Evolutionary conservation across 2,113 vertebrate genomes (phyloP).

Genomic region (Xiphophorus maculatus): DNA sequence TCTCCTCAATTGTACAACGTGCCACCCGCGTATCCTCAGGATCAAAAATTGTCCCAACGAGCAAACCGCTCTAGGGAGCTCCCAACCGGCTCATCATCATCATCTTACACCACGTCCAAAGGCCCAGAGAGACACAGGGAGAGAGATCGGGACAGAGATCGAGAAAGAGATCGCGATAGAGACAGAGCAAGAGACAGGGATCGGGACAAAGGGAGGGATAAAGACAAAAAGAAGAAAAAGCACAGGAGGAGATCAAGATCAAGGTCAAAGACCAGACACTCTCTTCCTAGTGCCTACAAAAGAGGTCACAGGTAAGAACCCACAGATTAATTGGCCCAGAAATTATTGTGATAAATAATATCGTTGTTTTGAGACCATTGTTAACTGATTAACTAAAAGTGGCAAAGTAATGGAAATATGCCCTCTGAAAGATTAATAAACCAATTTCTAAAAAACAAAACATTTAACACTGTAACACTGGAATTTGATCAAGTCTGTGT

Average conservation of each 20-base stretch:
- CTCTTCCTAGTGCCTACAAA: conserved; percentile 93
- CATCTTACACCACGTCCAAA: conserved; percentile 59
- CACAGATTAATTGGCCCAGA: neutral
- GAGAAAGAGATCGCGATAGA: conserved; percentile 5
- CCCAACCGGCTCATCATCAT: conserved; percentile 19
- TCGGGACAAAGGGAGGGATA: conserved; percentile 76
- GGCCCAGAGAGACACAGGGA: conserved; percentile 21
- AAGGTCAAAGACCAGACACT: conserved; percentile 88
- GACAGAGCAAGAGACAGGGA: conserved; percentile 36
- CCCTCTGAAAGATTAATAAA: too few species aligned
- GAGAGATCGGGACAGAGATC: neutral
- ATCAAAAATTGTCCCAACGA: conserved; percentile 45
- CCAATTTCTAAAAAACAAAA: too few species aligned
- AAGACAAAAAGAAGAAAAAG: conserved; percentile 94
- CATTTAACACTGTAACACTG: too few species aligned
- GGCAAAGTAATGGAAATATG: too few species aligned
- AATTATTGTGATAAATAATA: too few species aligned
- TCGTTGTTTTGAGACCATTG: too few species aligned
- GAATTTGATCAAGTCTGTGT: too few species aligned
- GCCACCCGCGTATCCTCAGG: conserved; percentile 24
- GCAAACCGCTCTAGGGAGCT: conserved; percentile 51
- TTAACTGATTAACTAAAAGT: too few species aligned
- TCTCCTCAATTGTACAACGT: conserved; percentile 37
- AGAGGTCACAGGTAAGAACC: conserved; percentile 85
- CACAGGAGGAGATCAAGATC: conserved; percentile 89